phyloP scores from a whole-genome alignment of 2,888 invertebrate species.

The Rhamphomyia laevipes region DNA sequence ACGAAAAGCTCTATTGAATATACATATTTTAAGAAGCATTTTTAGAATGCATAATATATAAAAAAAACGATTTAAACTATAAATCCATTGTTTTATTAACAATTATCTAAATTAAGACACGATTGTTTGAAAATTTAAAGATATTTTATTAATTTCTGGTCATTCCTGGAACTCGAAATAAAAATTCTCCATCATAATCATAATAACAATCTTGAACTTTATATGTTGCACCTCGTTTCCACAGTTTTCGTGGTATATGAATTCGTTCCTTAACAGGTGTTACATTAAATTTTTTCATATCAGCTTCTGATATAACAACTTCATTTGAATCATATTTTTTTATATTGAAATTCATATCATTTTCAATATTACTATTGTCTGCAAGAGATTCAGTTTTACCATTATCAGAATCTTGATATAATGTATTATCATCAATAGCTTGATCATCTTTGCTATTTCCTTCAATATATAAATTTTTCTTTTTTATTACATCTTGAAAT shows the following conservation, averaged over 20 bases:
- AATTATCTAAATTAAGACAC: neutral
- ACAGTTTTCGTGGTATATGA: constrained; percentile 53
- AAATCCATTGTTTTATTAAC: neutral
- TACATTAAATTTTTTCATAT: constrained; percentile 27
- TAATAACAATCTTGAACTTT: constrained; percentile 70
- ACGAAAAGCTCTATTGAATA: no score
- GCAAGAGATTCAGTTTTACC: neutral
- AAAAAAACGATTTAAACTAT: neutral
- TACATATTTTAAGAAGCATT: no score
- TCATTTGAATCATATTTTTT: constrained; percentile 28
- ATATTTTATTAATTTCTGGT: constrained; percentile 10
- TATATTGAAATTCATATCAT: constrained; percentile 1
- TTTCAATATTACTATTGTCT: neutral
- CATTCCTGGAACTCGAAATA: constrained; percentile 68
- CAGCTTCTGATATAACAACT: constrained; percentile 27
- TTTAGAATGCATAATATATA: no score
- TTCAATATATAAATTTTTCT: neutral
- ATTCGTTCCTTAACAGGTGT: constrained; percentile 42
- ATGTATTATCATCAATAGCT: neutral
- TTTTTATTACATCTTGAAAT: neutral
- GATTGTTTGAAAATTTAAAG: neutral
- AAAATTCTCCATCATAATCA: constrained; percentile 65
- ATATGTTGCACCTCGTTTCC: constrained; percentile 53
- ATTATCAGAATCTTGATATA: neutral
- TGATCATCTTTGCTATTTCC: no score